Evolutionary conservation across 2,888 invertebrate species (phyloP), one percentile per base, ranked within the genome.

Genomic region (Synergus gifuensis): DNA sequence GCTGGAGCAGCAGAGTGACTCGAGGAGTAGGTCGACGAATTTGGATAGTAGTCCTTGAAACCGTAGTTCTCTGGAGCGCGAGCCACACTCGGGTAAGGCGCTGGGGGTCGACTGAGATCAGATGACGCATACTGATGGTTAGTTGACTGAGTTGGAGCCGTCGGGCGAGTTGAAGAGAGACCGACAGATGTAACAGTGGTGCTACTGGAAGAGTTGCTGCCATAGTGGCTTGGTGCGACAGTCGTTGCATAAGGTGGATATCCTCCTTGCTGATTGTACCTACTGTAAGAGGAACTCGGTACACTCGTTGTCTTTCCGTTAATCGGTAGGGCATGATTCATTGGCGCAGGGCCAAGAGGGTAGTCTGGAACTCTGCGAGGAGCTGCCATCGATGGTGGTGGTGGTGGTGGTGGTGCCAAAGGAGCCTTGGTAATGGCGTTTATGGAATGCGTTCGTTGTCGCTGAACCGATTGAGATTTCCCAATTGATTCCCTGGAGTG

Each of bases 171-270:
- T 42, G 88, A 86, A 12, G 90, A 85, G 78, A 88, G 85, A 14
- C 88, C 86, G 44, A 90, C 85, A 4, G 90, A 89, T n/a, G 91
- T 87, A 7, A 90, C 89, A 28, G 89, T 89, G 64, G 89, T 91
- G 80, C 85, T 89, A 82, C 85, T 88, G 78, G 89, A 87, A 76
- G 88, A 87, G 78, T 88, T 89, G 80, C 85, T 89, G 14, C 85
- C 83, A 12, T 89, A 90, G 79, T 90, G 90, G 81, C 91, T 91
- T 22, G 91, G 89, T 16, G 91, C 91, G 76, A 90, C 87, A 5
- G 91, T 91, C 5, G 91, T 91, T 8, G 90, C 89, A 82, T 90
- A 90, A 3, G 86, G 81, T 36, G 89, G 83, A 67, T 89, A 89
- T 42, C 83, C 83, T 14, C 83, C 81, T 63, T 84, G 86, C 18